phyloP scores from a whole-genome alignment of 2,888 invertebrate species.

The Calliphora vomitoria region DNA sequence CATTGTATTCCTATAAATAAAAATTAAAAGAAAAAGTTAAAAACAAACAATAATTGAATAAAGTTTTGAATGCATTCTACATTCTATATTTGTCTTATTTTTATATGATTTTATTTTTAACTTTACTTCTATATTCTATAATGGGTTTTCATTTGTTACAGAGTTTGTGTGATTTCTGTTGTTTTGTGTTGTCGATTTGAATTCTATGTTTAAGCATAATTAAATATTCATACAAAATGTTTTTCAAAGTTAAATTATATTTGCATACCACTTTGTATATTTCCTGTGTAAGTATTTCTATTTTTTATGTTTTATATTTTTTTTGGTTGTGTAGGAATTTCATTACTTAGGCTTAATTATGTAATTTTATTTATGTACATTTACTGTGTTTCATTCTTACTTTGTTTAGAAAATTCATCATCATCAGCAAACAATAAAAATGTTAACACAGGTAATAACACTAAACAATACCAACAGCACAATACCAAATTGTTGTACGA shows the following conservation, averaged over 20 bases:
- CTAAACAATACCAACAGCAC: not conserved
- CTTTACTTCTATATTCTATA: not conserved
- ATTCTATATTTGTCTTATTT: not conserved
- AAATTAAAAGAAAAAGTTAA: conserved; percentile 15
- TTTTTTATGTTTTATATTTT: not conserved
- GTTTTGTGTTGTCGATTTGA: not conserved
- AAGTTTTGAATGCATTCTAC: conserved; percentile 16
- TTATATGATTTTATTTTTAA: not conserved
- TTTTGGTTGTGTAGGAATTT: conserved; percentile 37
- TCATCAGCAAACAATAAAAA: conserved; percentile 18
- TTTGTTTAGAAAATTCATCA: conserved; percentile 26
- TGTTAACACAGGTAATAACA: conserved; percentile 8
- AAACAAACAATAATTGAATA: conserved; percentile 18
- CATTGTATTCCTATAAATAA: conserved; percentile 82
- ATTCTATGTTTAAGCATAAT: conserved; percentile 33
- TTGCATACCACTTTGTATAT: conserved; percentile 20
- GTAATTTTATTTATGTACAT: conserved; percentile 16
- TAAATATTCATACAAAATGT: conserved; percentile 27
- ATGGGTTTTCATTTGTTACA: not conserved
- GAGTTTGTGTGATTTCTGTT: not conserved
- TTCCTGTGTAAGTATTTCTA: not conserved
- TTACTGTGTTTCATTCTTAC: not conserved
- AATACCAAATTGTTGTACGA: not conserved
- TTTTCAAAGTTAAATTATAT: conserved; percentile 46
- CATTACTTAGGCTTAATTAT: conserved; percentile 48